Conservation (phyloP, 2,888 invertebrate species). For the Agriopis aurantiaria region DNA sequence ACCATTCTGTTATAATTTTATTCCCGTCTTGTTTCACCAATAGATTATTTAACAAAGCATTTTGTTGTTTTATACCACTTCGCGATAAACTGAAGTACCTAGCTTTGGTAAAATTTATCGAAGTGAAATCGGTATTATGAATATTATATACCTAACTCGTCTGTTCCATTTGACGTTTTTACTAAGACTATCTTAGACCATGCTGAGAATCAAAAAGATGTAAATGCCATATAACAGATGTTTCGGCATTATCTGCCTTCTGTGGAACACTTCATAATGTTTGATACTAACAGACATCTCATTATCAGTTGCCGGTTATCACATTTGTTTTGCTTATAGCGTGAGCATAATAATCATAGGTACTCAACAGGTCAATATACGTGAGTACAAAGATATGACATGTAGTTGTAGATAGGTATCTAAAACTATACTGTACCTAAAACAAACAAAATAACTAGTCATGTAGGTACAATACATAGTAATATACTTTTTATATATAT, state of each 20-base stretch:
- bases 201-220: conserved; percentile 29
- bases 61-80: background rate
- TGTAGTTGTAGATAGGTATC: background rate
- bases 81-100: conserved; percentile 11
- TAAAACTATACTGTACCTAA: too few relatives aligned
- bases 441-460: too few relatives aligned
- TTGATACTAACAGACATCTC: background rate
- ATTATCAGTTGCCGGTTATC: conserved; percentile 23
- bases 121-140: conserved; percentile 18
- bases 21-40: background rate
- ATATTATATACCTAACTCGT: conserved; percentile 14
- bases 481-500: too few relatives aligned
- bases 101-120: conserved; percentile 11
- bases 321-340: too few relatives aligned
- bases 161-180: conserved; percentile 31
- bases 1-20: conserved; percentile 9
- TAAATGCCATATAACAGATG: conserved; percentile 38
- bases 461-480: too few relatives aligned
- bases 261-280: conserved; percentile 15
- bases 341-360: conserved; percentile 1
- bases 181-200: conserved; percentile 37
- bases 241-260: conserved; percentile 42
- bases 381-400: background rate
- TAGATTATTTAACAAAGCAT: conserved; percentile 12
- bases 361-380: background rate